Base-by-base conservation (phyloP, 2,113 vertebrate species). In the Aphelocoma coerulescens region DNA sequence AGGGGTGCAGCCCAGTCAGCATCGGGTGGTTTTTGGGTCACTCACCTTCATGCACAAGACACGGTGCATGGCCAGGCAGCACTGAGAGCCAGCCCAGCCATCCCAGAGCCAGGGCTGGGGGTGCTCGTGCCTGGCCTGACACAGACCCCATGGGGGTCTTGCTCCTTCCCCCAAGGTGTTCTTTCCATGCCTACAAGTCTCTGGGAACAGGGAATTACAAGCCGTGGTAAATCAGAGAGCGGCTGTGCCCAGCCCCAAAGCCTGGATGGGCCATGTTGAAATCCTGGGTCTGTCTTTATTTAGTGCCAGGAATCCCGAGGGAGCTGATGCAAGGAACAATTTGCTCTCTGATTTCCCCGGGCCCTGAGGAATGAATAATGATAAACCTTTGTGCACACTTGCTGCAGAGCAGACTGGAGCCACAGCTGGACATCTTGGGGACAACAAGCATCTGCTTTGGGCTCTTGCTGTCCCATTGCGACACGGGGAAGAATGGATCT, bases 251-350 rank as follows among this genome's bases (percentile, higher is more conserved):
- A 3, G 62, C 63, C 85, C 65, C 18, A 22, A 44, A 17, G 0
- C 66, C 75, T 44, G 44, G 4, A 8, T 26, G 69, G 83, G 74
- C 35, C 17, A 0, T 91, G 83, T 95, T 75, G 96, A 96, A 96
- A 97, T 92, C 80, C 76, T 32, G 10, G 23, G 17, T n/a, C 90
- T 96, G 93, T 46, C 79, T 93, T 75, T 93, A 51, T 89, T 93
- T 49, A 91, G 69, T 33, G 69, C 49, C 30, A 4, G 2, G 23
- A 63, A 58, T 84, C 95, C 91, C 33, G 11, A 46, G 76, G 86
- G 91, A 94, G 82, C 49, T 96, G 96, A 97, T 92, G 96, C 93
- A 96, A 93, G 95, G 91, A 62, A 30, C 85, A 87, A 35, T 84
- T 84, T 87, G 46, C 86, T 54, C 88, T 91, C 68, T 73, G 86